Evolutionary conservation across 2,113 vertebrate species (phyloP).

Genomic region (Bos indicus): DNA sequence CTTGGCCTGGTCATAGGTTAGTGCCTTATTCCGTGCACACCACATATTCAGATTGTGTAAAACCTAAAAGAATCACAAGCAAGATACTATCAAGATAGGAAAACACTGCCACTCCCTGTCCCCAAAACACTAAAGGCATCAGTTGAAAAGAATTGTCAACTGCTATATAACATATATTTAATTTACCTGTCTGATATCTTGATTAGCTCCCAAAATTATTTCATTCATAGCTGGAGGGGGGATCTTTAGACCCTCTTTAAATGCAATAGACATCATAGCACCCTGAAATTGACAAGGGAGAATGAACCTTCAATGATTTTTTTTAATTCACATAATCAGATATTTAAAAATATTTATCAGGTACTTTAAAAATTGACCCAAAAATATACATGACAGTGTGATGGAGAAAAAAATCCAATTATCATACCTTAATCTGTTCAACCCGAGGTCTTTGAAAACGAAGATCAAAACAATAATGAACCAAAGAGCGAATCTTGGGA

Average conservation of each 20-base stretch:
- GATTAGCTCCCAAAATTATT: constrained; percentile 96
- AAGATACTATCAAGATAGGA: neutral
- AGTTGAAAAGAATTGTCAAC: neutral
- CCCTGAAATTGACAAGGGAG: constrained; percentile 81
- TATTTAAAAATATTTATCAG: neutral
- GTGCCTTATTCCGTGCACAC: constrained; percentile 89
- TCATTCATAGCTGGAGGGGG: constrained; percentile 96
- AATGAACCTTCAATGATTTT: neutral
- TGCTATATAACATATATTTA: neutral
- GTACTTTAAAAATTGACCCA: neutral
- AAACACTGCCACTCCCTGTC: neutral
- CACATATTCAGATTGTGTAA: constrained; percentile 99
- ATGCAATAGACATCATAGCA: constrained; percentile 97
- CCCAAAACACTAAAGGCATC: neutral
- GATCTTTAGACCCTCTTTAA: constrained; percentile 96
- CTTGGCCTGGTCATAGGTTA: constrained; percentile 95
- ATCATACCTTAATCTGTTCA: constrained; percentile 95
- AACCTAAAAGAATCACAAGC: constrained; percentile 81
- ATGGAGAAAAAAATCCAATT: neutral
- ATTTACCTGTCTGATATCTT: constrained; percentile 96
- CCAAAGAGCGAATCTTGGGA: constrained; percentile 93
- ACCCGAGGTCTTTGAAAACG: constrained; percentile 95
- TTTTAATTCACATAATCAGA: neutral
- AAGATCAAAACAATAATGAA: constrained; percentile 96
- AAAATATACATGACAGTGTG: neutral